A percentile compares a stretch with the other conserved stretches of the same genome.
These are phyloP conservation scores for Taenaris catops DNA, from an alignment of 2,888 invertebrate genomes.

Conservation along the genomic window DNA sequence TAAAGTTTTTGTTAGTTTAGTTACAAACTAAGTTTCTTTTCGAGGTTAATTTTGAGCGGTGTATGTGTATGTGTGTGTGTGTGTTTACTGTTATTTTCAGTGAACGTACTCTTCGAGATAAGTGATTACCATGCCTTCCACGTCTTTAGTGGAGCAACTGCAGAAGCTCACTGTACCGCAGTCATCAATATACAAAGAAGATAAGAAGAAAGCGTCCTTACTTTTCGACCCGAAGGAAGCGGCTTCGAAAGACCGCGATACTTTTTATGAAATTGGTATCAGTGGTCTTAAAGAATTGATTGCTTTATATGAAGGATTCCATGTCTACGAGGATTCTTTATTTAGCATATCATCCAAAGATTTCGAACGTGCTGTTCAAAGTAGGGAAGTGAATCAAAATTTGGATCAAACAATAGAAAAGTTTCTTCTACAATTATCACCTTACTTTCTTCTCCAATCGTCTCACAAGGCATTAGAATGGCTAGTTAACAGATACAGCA, in stretches of 20 bases:
- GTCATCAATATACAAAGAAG: constrained; percentile 82
- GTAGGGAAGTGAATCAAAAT: constrained; percentile 85
- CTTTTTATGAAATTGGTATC: constrained; percentile 91
- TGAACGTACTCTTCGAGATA: background rate
- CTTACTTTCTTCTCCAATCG: constrained; percentile 92
- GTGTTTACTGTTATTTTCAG: too few species aligned
- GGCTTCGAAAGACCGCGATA: constrained; percentile 89
- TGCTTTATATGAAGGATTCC: constrained; percentile 85
- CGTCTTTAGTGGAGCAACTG: constrained; percentile 90
- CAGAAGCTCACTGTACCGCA: constrained; percentile 88
- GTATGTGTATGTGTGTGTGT: too few species aligned
- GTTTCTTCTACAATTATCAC: constrained; percentile 90
- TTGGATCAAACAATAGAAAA: constrained; percentile 87
- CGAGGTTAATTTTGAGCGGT: too few species aligned
- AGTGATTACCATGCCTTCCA: constrained; percentile 56
- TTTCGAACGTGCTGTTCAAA: constrained; percentile 90
- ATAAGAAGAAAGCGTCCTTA: constrained; percentile 88
- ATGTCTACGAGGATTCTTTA: constrained; percentile 85
- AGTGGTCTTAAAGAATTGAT: constrained; percentile 92
- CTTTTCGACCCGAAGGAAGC: constrained; percentile 95
- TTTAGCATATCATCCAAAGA: constrained; percentile 88
- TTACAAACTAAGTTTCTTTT: too few species aligned
- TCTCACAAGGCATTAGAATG: constrained; percentile 96
- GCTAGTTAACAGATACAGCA: constrained; percentile 93
- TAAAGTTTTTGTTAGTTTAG: too few species aligned